Evolutionary conservation across 2,888 invertebrate genomes (phyloP), one percentile per base, ranked within the genome.

Genomic region (Sthenelais limicola): DNA sequence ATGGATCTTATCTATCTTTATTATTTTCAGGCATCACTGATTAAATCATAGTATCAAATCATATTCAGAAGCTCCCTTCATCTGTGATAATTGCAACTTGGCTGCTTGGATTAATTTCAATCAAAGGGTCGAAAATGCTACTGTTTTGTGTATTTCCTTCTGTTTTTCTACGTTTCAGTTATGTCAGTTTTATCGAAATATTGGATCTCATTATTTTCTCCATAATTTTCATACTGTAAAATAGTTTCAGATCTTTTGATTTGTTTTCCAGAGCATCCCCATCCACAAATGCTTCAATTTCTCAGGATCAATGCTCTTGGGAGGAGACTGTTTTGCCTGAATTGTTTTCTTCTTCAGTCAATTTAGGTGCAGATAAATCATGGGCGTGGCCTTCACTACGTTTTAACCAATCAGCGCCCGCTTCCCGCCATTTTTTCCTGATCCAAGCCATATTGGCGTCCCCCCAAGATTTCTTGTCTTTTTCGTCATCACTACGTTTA

Each of bases 401-500:
- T 47, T 47, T 67, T 48, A 67, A 48, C 47, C 49, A 47, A 15
- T 67, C 28, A 3, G 48, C 67, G 1, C 67, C 49, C 7, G n/a
- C 47, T 15, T 43, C 18, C 18, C 18, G 12, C 18, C 47, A 15
- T 12, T 70, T 67, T 26, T 74, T 30, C 43, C 76, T 76, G 28
- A 76, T 75, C 76, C 76, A 76, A 24, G 58, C 15, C 76, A 76
- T 75, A n/a, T 72, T 74, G 9, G 26, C 18, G 5, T 56, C 56
- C 18, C 56, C 56, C 56, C 56, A 56, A 30, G 56, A 26, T 18
- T 28, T 56, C 26, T 56, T 56, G 18, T 56, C 56, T 15, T 43
- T 43, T 24, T 26, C 28, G 26, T 58, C 69, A 26, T 30, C 54
- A 26, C 28, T 54, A 28, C 70, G 73, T 33, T 73, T 73, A 24